These are phyloP conservation scores for Junonia oenone DNA, from an alignment of 2,888 invertebrate genomes.

Conservation along the genomic window DNA sequence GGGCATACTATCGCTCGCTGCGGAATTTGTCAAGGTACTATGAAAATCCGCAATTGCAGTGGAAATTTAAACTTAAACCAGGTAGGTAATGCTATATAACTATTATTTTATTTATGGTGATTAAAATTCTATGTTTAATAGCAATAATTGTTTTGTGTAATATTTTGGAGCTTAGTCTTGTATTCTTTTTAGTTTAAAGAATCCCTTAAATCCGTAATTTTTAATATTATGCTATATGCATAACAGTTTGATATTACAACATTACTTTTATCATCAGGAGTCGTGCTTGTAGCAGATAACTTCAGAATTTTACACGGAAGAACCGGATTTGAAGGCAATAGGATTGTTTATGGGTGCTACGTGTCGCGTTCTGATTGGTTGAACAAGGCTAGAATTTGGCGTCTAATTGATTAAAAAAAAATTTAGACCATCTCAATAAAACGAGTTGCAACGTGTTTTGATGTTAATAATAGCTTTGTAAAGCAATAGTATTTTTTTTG, in stretches of 20 bases:
- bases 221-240: too few species aligned
- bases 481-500: too few species aligned
- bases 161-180: too few species aligned
- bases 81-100: too few species aligned
- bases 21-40: slow-evolving; percentile 74
- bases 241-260: too few species aligned
- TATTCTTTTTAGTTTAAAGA: too few species aligned
- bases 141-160: too few species aligned
- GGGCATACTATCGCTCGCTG: slow-evolving; percentile 81
- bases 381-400: slow-evolving; percentile 76
- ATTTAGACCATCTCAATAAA: neutral
- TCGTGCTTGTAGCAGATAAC: slow-evolving; percentile 87
- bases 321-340: slow-evolving; percentile 82
- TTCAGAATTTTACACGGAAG: slow-evolving; percentile 89
- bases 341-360: slow-evolving; percentile 86
- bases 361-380: slow-evolving; percentile 84
- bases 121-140: too few species aligned
- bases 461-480: too few species aligned
- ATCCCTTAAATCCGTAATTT: too few species aligned
- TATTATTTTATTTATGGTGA: too few species aligned
- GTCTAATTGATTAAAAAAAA: slow-evolving; percentile 36
- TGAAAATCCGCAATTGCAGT: slow-evolving; percentile 68
- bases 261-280: slow-evolving; percentile 71
- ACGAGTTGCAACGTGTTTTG: too few species aligned
- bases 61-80: slow-evolving; percentile 81